Conservation (phyloP, 2,888 invertebrate species). For the Orchesellides sinensis region DNA sequence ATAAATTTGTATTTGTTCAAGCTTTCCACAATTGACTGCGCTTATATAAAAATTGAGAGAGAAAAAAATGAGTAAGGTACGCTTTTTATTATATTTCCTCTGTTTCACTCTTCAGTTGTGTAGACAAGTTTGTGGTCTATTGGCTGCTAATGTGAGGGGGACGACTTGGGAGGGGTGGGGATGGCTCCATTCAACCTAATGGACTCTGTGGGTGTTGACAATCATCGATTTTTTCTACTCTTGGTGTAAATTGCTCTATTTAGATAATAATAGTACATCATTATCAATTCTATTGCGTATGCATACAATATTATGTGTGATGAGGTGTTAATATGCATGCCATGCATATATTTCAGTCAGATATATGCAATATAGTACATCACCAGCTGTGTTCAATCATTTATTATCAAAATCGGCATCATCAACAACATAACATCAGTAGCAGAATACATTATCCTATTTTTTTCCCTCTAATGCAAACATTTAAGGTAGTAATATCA, state of each 20-base stretch:
- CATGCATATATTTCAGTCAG: too few species aligned
- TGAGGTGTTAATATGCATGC: neutral
- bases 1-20: slow-evolving; percentile 64
- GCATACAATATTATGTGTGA: neutral
- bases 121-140: slow-evolving; percentile 47
- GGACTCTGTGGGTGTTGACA: slow-evolving; percentile 65
- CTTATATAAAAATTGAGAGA: neutral
- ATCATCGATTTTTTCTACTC: slow-evolving; percentile 55
- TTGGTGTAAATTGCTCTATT: slow-evolving; percentile 63
- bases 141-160: slow-evolving; percentile 64
- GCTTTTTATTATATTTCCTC: too few species aligned
- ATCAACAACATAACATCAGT: neutral
- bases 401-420: neutral
- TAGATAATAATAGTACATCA: slow-evolving; percentile 60
- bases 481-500: neutral
- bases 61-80: too few species aligned
- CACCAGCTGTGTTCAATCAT: neutral
- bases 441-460: neutral
- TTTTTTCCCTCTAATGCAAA: neutral
- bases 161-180: slow-evolving; percentile 55
- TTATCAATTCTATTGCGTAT: slow-evolving; percentile 47
- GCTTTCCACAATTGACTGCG: slow-evolving; percentile 25
- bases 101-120: neutral
- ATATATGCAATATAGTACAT: neutral
- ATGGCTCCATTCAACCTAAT: slow-evolving; percentile 56